Percentiles rank a stretch among this genome's conserved stretches.
Evolutionary conservation across 2,113 vertebrate genomes (phyloP).

Genomic region (Stictonetta naevosa): DNA sequence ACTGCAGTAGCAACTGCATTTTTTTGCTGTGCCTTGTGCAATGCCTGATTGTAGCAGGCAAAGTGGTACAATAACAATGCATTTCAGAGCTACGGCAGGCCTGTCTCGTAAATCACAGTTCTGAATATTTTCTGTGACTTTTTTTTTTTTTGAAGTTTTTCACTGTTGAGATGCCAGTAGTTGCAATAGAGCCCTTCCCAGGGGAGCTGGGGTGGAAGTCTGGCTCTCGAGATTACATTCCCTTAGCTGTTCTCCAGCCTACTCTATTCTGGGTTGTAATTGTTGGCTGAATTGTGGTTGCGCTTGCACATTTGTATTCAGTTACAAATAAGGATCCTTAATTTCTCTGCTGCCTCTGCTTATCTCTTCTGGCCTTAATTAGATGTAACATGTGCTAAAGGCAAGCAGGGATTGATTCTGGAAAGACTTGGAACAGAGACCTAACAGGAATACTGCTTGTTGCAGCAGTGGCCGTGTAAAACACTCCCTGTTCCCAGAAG

Average conservation of each 20-base stretch:
- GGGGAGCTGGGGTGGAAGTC: neutral
- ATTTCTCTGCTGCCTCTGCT: neutral
- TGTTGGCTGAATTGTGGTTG: neutral
- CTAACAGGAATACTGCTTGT: neutral
- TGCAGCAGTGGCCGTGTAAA: neutral
- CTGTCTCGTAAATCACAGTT: neutral
- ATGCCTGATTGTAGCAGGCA: neutral
- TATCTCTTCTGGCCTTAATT: neutral
- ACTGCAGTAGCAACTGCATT: neutral
- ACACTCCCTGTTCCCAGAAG: neutral
- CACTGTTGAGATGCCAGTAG: neutral
- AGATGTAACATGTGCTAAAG: accelerated
- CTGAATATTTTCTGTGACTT: neutral
- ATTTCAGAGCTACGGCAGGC: neutral
- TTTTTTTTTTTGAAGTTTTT: neutral
- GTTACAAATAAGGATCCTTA: neutral
- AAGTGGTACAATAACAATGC: accelerated
- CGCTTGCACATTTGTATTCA: neutral
- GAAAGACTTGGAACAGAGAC: neutral
- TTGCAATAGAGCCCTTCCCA: neutral
- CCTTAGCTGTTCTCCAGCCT: neutral
- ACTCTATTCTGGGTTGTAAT: neutral
- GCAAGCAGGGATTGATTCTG: neutral
- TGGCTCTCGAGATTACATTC: neutral
- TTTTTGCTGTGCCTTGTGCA: neutral